Conservation (phyloP, 2,888 invertebrate genomes). For the Archaeoteleia sp. region DNA sequence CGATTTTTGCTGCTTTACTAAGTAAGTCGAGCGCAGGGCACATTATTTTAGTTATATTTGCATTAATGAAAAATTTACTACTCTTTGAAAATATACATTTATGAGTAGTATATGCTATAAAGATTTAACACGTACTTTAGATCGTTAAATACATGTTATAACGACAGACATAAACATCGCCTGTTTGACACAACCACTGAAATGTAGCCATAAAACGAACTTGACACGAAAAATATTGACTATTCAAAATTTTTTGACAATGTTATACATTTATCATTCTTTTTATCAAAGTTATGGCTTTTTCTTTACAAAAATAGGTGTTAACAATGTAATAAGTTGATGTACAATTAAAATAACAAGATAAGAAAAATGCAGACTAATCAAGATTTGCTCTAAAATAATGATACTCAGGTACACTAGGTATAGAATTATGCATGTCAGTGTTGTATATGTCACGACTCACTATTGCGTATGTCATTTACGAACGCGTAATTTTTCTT, state of each 20-base stretch:
- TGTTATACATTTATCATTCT: too few species aligned
- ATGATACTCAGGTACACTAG: not conserved
- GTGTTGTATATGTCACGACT: conserved; percentile 27
- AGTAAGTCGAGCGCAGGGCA: too few species aligned
- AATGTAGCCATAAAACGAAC: conserved; percentile 1
- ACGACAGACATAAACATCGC: conserved; percentile 4
- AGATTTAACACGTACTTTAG: conserved; percentile 3
- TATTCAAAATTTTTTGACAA: too few species aligned
- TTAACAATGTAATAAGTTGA: too few species aligned
- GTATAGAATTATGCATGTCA: conserved; percentile 21
- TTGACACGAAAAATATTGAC: not conserved
- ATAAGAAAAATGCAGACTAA: conserved; percentile 4
- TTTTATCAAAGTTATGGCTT: too few species aligned
- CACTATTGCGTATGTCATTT: conserved; percentile 30
- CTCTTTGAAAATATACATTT: conserved; percentile 1
- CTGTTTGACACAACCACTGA: not conserved
- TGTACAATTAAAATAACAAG: not conserved
- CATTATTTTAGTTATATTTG: too few species aligned
- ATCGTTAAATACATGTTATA: not conserved
- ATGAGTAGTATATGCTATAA: not conserved
- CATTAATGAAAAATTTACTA: too few species aligned
- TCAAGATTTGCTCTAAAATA: conserved; percentile 5
- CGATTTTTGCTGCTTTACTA: too few species aligned
- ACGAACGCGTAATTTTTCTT: conserved; percentile 33
- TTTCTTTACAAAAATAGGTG: too few species aligned